Evolutionary conservation across 2,888 invertebrate species (phyloP), one percentile per base, ranked within the genome.

Genomic region (Pegoplata infirma): DNA sequence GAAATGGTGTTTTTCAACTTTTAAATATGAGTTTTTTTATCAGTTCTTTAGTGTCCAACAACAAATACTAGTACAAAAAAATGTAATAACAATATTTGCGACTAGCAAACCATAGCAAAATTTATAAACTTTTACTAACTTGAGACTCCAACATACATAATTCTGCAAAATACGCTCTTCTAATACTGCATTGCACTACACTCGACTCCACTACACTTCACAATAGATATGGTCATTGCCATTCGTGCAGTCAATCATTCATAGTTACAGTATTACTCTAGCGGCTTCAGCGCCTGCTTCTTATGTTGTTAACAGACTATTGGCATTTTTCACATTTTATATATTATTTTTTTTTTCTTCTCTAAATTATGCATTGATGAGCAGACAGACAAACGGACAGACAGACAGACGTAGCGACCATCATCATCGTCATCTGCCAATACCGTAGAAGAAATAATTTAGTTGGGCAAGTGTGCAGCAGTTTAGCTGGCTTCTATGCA

Each of bases 391-490:
- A n/a, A n/a, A n/a, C 12, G 19, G 12, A 7, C 17, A 47, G 21
- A 21, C 10, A 49, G n/a, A n/a, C n/a, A n/a, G n/a, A n/a, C n/a
- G n/a, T n/a, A n/a, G n/a, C 8, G 14, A 53, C 8, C 53, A 25
- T 25, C 67, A 67, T n/a, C n/a, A n/a, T n/a, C n/a, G n/a, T 67
- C 75, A 63, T 55, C 61, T 68, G 74, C 74, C 59, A 67, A 67
- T 66, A 66, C 3, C 3, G 25, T n/a, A n/a, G n/a, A n/a, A n/a
- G n/a, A n/a, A n/a, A n/a, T n/a, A n/a, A n/a, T n/a, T n/a, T 40
- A 40, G 1, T 0, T 36, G 36, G 8, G 32, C 10, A 32, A 10
- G 32, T 10, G 10, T 32, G 32, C 32, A 10, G 32, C 36, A 40
- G n/a, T 40, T 10, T 12, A n/a, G 4, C 36, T 40, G 36, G n/a